Evolutionary conservation across 1,140 invertebrate genomes (phyloP), one percentile per base, ranked within the genome.

Genomic region (Portunus trituberculatus): DNA sequence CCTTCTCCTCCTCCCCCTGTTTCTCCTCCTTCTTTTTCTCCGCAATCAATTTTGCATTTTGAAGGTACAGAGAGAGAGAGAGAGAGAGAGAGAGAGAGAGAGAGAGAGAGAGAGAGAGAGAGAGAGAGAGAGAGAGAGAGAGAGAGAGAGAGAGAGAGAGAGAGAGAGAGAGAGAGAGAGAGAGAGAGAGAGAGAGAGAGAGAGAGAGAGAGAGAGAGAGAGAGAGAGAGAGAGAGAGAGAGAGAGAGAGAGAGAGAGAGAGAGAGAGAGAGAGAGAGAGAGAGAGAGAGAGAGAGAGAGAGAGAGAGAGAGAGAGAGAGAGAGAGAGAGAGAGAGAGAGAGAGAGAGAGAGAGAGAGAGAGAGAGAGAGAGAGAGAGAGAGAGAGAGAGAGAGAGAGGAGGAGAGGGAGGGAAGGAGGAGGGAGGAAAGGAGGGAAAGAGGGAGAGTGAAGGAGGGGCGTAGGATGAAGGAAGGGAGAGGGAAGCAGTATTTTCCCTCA

Each of bases 201-300:
- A n/a, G n/a, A 76, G 0, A 76, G 1, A 25, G 20, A 25, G n/a
- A 8, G 20, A 2, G n/a, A 7, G 25, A 1, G n/a, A 32, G 7
- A 25, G 86, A 31, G 86, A 87, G 86, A 76, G 59, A 76, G 59
- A 76, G 59, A 76, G 59, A 76, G 59, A 76, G 59, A 76, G 59
- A 76, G 20, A n/a, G 67, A 76, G 20, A 16, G 67, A n/a, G 67
- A 76, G 67, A 10, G 52, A n/a, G n/a, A n/a, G n/a, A n/a, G n/a
- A 52, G 48, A 14, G 14, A 76, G 20, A 76, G 20, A 20, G 20
- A 12, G 7, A 25, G 10, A 76, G 4, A 76, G 20, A 7, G 10
- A 76, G 20, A 76, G 4, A 76, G 20, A 14, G 10, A 76, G 4
- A 76, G 20, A 76, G 3, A 76, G 20, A 14, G 20, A 12, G 20